A percentile compares a stretch with the other conserved stretches of the same genome.
Evolutionary conservation across 2,797 vertebrate species (phyloP).

Genomic region (Micropoecilia bifurca): DNA sequence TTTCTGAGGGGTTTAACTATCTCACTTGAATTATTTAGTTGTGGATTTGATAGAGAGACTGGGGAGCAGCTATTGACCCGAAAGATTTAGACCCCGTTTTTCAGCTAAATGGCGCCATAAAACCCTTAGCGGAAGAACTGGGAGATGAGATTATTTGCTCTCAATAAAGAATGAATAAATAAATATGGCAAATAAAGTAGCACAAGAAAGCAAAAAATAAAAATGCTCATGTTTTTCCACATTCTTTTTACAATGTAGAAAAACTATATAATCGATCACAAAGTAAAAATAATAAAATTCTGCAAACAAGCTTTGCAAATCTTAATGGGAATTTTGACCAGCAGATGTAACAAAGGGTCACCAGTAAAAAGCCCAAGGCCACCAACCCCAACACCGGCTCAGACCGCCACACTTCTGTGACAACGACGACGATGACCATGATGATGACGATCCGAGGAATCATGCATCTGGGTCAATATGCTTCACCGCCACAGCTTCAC

Average conservation of each 20-base stretch:
- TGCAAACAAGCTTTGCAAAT: conserved; percentile 13
- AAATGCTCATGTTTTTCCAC: not conserved
- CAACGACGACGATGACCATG: conserved; percentile 60
- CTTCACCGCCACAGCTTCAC: conserved; percentile 51
- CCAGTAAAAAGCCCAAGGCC: conserved; percentile 44
- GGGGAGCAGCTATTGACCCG: conserved; percentile 76
- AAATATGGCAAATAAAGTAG: conserved; percentile 44
- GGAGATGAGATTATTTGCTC: conserved; percentile 61
- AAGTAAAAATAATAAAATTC: not conserved
- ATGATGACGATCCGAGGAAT: conserved; percentile 65
- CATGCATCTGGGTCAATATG: conserved; percentile 76
- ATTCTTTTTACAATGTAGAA: not conserved
- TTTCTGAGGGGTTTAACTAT: conserved; percentile 74
- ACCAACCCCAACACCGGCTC: conserved; percentile 56
- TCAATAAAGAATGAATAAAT: conserved; percentile 27
- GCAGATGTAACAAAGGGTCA: conserved; percentile 46
- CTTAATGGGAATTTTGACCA: conserved; percentile 27
- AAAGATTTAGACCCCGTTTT: conserved; percentile 78
- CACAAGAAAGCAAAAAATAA: conserved; percentile 10
- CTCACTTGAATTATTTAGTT: conserved; percentile 84
- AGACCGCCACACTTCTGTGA: conserved; percentile 62
- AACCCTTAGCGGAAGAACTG: conserved; percentile 48
- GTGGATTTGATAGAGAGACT: conserved; percentile 74
- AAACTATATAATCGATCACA: no score
- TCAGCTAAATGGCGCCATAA: conserved; percentile 72